These are phyloP conservation scores for Pholis gunnellus DNA, from an alignment of 2,113 vertebrate genomes.

Conservation along the genomic window DNA sequence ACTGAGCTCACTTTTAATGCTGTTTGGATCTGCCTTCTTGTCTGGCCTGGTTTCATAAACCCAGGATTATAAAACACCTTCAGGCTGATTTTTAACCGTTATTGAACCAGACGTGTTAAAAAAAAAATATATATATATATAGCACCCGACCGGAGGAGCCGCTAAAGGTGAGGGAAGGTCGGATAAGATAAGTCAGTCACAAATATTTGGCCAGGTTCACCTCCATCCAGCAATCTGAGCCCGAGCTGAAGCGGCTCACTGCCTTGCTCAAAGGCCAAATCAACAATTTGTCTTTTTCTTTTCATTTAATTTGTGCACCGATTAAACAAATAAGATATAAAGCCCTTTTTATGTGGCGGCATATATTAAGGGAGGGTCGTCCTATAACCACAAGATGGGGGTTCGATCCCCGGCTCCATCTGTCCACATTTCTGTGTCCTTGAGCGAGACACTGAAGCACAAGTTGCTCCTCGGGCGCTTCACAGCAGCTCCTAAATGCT, in stretches of 20 bases:
- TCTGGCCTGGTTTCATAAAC: conserved; percentile 20
- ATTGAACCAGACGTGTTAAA: background rate
- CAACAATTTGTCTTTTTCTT: background rate
- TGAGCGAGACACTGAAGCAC: too few relatives aligned
- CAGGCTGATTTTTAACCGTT: conserved; percentile 13
- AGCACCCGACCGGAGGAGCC: background rate
- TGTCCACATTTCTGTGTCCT: too few relatives aligned
- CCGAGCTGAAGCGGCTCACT: background rate
- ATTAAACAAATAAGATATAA: background rate
- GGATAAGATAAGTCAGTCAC: background rate
- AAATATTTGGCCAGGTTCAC: background rate
- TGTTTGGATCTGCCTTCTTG: conserved; percentile 6
- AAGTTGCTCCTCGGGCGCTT: too few relatives aligned
- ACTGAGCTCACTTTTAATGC: conserved; percentile 34
- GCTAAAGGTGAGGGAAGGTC: conserved; percentile 9
- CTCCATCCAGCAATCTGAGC: background rate
- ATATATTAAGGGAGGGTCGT: background rate
- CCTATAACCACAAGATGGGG: too few relatives aligned
- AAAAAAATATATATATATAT: conserved; percentile 23
- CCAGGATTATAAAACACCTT: conserved; percentile 45
- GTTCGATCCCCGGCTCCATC: too few relatives aligned
- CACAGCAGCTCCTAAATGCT: too few relatives aligned
- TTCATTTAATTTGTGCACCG: background rate
- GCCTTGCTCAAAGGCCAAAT: background rate
- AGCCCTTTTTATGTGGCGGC: background rate